phyloP scores from a whole-genome alignment of 2,888 invertebrate genomes.

The Pogonocherus hispidulus region DNA sequence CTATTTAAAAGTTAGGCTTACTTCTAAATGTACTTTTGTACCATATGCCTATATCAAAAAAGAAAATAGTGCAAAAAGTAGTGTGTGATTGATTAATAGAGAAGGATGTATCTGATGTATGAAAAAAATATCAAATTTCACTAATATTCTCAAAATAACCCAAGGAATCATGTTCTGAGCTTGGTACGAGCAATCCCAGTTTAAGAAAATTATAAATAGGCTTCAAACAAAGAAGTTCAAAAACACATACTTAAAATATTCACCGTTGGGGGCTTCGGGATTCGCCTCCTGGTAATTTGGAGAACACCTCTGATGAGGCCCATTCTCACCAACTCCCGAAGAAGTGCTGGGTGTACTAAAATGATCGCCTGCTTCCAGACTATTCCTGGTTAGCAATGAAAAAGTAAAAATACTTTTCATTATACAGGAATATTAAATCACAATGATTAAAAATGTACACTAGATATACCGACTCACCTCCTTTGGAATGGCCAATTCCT shows the following conservation, averaged over 20 bases:
- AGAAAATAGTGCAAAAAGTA: no score
- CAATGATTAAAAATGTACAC: not conserved
- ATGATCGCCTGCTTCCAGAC: constrained; percentile 42
- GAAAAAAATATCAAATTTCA: no score
- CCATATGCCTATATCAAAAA: no score
- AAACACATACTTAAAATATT: constrained; percentile 47
- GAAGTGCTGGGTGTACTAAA: constrained; percentile 47
- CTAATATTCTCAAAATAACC: no score
- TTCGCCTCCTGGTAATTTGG: constrained; percentile 45
- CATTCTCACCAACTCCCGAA: constrained; percentile 45
- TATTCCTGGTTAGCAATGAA: constrained; percentile 40
- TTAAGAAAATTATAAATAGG: not conserved
- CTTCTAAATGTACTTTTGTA: no score
- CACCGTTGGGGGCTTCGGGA: constrained; percentile 43
- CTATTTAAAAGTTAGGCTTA: no score
- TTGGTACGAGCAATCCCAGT: no score
- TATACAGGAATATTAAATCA: constrained; percentile 20
- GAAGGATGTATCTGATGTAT: no score
- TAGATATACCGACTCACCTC: not conserved
- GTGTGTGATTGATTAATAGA: no score
- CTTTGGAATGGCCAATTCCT: not conserved
- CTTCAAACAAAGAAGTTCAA: not conserved
- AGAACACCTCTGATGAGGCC: constrained; percentile 44
- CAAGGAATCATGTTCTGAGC: no score
- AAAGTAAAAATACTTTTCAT: constrained; percentile 22